Conservation (phyloP, 2,797 vertebrate genomes). For the Hyperoplus immaculatus region DNA sequence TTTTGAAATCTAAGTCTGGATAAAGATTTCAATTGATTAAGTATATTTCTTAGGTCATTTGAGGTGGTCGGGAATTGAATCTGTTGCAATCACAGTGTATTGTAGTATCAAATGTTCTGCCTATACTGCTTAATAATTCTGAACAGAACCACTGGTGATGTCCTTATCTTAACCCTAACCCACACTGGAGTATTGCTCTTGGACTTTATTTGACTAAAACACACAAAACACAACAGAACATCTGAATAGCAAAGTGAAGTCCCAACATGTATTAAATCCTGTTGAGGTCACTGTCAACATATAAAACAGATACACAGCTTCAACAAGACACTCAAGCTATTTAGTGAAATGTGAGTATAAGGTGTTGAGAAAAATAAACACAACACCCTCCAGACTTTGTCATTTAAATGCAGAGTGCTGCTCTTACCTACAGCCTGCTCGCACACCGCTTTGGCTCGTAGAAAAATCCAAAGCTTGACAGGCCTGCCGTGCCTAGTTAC, state of each 20-base stretch:
- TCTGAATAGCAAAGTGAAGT: background rate
- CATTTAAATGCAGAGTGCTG: too few species aligned
- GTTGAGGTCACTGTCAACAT: background rate
- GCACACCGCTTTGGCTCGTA: too few species aligned
- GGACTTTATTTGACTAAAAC: too few species aligned
- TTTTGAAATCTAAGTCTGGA: conserved; percentile 13
- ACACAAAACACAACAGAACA: accelerated
- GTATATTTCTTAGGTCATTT: background rate
- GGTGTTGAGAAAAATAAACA: too few species aligned
- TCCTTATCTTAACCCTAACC: background rate
- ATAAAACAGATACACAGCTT: background rate
- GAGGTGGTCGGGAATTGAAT: background rate
- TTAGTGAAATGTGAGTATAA: too few species aligned
- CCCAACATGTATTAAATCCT: too few species aligned
- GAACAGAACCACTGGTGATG: background rate
- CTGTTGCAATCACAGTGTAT: too few species aligned
- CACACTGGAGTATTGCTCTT: too few species aligned
- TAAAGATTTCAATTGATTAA: background rate
- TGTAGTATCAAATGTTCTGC: background rate
- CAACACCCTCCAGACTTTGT: too few species aligned
- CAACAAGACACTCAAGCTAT: too few species aligned
- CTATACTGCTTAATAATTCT: background rate
- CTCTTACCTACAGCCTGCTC: too few species aligned
- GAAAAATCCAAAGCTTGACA: too few species aligned
- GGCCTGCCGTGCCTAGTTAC: background rate